phyloP scores from a whole-genome alignment of 1,140 invertebrate genomes.

The Bombus waltoni region DNA sequence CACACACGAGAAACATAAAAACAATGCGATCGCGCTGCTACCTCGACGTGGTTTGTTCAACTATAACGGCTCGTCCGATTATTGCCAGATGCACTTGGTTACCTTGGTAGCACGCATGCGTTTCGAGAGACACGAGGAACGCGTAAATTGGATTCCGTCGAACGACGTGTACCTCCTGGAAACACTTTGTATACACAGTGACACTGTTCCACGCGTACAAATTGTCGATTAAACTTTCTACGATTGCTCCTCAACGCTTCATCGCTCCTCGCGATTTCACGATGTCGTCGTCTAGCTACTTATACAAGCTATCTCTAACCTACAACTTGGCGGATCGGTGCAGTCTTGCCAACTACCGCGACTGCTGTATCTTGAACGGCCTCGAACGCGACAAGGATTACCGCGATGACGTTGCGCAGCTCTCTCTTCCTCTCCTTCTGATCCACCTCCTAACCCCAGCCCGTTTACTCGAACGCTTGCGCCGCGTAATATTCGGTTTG shows the following conservation, averaged over 20 bases:
- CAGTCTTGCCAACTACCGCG: slow-evolving; percentile 44
- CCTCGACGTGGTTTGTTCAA: slow-evolving; percentile 65
- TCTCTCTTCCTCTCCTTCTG: too few species aligned
- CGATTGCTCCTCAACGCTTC: neutral
- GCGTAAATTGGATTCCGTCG: slow-evolving; percentile 25
- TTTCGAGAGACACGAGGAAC: slow-evolving; percentile 46
- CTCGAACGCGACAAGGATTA: slow-evolving; percentile 24
- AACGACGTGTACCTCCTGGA: neutral
- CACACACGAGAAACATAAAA: slow-evolving; percentile 67
- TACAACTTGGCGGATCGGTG: slow-evolving; percentile 33
- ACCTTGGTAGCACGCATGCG: slow-evolving; percentile 59
- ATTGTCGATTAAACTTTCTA: neutral
- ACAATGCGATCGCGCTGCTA: slow-evolving; percentile 72
- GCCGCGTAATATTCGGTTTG: neutral
- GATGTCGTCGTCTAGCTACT: slow-evolving; percentile 11
- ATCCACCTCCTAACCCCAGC: neutral
- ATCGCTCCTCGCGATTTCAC: neutral
- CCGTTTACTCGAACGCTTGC: neutral
- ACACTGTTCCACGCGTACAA: neutral
- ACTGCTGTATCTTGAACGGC: slow-evolving; percentile 16
- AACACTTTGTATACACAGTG: too few species aligned
- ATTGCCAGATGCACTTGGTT: slow-evolving; percentile 47
- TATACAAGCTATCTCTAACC: slow-evolving; percentile 38
- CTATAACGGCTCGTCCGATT: slow-evolving; percentile 54
- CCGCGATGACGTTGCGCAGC: slow-evolving; percentile 23